These are phyloP conservation scores for Zaprionus capensis DNA, from an alignment of 1,140 invertebrate species.

Conservation along the genomic window DNA sequence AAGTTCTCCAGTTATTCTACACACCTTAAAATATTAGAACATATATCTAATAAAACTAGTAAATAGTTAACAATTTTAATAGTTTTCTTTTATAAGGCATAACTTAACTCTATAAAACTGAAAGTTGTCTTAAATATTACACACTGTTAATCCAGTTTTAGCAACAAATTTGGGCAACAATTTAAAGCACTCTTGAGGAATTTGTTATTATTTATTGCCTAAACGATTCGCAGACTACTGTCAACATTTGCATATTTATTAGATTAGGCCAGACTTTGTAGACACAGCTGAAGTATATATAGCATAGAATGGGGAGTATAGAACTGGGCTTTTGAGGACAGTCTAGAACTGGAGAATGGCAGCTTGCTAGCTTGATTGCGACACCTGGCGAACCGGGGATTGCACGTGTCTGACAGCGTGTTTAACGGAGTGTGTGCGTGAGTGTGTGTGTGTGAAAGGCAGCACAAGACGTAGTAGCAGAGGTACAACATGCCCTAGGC, in stretches of 20 bases:
- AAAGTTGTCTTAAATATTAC: background rate
- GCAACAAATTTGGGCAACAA: no score
- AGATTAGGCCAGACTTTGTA: background rate
- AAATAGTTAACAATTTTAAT: background rate
- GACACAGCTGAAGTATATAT: background rate
- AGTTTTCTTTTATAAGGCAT: background rate
- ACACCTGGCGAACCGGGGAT: slow-evolving; percentile 22
- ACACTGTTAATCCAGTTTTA: background rate
- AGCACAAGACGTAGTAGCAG: slow-evolving; percentile 41
- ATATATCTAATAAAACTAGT: background rate
- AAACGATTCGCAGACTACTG: background rate
- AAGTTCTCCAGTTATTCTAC: no score
- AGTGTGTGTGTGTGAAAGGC: slow-evolving; percentile 13
- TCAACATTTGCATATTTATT: background rate
- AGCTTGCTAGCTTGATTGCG: slow-evolving; percentile 2
- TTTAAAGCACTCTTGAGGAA: no score
- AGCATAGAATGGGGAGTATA: background rate
- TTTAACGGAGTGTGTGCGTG: background rate
- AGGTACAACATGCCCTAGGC: slow-evolving; percentile 38
- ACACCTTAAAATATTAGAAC: no score
- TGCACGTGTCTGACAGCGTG: slow-evolving; percentile 20
- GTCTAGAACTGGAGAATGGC: background rate
- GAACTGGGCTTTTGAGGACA: background rate
- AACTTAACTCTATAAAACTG: background rate
- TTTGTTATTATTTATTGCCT: background rate